These are phyloP conservation scores for Hesperophylax magnus DNA, from an alignment of 1,140 invertebrate genomes.

Conservation along the genomic window DNA sequence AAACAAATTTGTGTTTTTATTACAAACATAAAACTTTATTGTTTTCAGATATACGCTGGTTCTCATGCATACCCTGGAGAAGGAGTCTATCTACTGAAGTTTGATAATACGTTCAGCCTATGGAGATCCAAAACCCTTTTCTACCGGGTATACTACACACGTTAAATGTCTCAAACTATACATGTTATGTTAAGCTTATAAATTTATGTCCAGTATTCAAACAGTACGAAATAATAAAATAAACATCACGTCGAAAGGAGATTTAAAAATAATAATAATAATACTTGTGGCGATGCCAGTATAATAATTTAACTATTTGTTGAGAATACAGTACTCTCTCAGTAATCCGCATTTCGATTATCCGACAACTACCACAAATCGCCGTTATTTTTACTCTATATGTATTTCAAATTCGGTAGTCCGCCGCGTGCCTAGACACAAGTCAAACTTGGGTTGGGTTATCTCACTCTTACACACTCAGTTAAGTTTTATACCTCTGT, in stretches of 20 bases:
- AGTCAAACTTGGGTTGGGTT: too few species aligned
- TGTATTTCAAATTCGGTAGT: too few species aligned
- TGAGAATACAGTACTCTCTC: too few species aligned
- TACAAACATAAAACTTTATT: too few species aligned
- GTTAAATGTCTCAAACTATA: slow-evolving; percentile 62
- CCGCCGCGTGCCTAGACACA: too few species aligned
- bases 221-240: neutral
- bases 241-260: neutral
- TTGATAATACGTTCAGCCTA: slow-evolving; percentile 99
- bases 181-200: neutral
- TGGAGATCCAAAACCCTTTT: slow-evolving; percentile 99
- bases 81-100: slow-evolving; percentile 98
- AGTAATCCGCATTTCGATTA: too few species aligned
- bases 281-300: neutral
- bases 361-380: too few species aligned
- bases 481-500: too few species aligned
- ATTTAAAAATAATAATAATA: neutral
- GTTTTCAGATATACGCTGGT: slow-evolving; percentile 93
- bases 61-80: slow-evolving; percentile 97
- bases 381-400: too few species aligned
- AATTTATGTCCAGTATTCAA: slow-evolving; percentile 23
- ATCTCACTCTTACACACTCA: too few species aligned
- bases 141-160: slow-evolving; percentile 98
- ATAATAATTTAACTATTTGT: neutral
- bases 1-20: too few species aligned